Conservation (phyloP, 2,797 vertebrate species). For the Girardinus metallicus region DNA sequence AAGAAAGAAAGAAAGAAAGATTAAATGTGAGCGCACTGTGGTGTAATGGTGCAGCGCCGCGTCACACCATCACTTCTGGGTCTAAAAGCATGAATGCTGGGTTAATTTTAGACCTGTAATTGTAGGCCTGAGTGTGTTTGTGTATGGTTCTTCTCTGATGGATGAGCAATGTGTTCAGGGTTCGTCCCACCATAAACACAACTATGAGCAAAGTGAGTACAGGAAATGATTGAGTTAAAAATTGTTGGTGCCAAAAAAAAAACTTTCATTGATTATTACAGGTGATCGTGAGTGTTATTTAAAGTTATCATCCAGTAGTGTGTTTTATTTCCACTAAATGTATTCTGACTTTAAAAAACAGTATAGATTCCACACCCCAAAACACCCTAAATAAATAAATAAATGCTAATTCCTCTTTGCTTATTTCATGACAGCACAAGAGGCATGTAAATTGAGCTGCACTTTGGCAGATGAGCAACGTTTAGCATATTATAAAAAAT, state of each 20-base stretch:
- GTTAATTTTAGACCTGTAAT: conserved; percentile 8
- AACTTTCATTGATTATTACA: not conserved
- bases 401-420: not conserved
- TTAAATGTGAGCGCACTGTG: not conserved
- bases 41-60: not conserved
- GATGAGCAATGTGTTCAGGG: not conserved
- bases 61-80: not conserved
- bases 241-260: not conserved
- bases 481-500: not conserved
- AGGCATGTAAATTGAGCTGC: not conserved
- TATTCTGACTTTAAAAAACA: not conserved
- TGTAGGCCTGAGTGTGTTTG: not conserved
- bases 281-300: not conserved
- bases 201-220: not conserved
- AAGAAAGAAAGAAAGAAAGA: not conserved
- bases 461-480: not conserved
- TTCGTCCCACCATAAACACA: not conserved
- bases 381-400: not conserved
- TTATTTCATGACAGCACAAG: not conserved
- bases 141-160: not conserved
- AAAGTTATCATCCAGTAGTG: not conserved
- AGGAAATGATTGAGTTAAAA: not conserved
- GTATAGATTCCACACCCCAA: not conserved
- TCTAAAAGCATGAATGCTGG: not conserved
- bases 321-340: not conserved